Base-by-base conservation (phyloP, 2,888 invertebrate genomes). In the Drosophila rubida region DNA sequence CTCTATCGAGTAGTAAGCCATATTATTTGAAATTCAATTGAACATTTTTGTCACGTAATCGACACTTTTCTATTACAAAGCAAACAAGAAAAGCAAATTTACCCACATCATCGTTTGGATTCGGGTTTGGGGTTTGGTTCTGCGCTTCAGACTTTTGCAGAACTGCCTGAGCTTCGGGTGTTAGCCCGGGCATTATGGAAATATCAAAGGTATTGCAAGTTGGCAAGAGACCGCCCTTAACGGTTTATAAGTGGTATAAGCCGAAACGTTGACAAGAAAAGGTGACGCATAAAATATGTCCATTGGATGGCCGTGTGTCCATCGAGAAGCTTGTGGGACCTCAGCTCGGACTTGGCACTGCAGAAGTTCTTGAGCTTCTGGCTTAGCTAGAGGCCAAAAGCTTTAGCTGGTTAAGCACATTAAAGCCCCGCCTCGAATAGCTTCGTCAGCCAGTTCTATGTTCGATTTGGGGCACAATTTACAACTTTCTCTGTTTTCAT, bases 11-110 rank as follows among this genome's bases (percentile, higher is more conserved):
- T 73, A 63, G 72, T 68, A 60, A 66, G 62, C 67, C 16, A 70
- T 75, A 77, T 76, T 78, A 88, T 80, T 73, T 81, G 80, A 80
- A 88, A 86, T 80, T 83, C 84, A 83, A 83, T 89, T 88, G 84
- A 75, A 68, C 76, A 88, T 86, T 88, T 88, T 75, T 81, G 81
- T 89, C 87, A 88, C 87, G 89, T 88, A 88, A 80, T 81, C 79
- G 80, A 71, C 80, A 77, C 78, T 78, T 79, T 87, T 80, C 75
- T 75, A 78, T 80, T 80, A 77, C 69, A 71, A 87, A 78, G 42
- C 72, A 61, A 65, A 75, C 66, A 61, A 76, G 76, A 67, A 67
- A 77, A 68, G 37, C 67, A 78, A 78, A 78, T 78, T 77, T 75
- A 76, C 74, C 85, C 82, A 75, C 83, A 71, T 83, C 80, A 77